These are phyloP conservation scores for Icerya purchasi DNA, from an alignment of 2,888 invertebrate species.

Conservation along the genomic window DNA sequence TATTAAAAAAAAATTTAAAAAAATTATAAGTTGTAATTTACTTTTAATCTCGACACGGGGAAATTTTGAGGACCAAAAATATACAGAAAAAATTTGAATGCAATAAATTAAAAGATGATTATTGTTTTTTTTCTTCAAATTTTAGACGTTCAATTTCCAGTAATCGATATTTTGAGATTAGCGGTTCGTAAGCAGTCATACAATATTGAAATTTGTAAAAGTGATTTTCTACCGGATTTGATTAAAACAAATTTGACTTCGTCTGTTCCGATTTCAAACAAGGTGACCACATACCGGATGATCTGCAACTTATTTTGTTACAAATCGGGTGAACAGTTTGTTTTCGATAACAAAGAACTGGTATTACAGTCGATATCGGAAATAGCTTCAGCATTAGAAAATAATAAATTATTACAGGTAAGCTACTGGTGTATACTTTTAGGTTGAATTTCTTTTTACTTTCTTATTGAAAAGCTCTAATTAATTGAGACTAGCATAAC, in stretches of 20 bases:
- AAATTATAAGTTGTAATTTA: too few species aligned
- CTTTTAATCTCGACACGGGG: too few species aligned
- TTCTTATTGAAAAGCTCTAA: too few species aligned
- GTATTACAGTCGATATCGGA: slow-evolving; percentile 33
- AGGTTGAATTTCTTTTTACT: not conserved
- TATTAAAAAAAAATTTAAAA: too few species aligned
- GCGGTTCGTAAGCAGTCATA: slow-evolving; percentile 50
- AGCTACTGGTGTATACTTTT: not conserved
- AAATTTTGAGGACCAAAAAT: too few species aligned
- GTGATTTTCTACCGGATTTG: slow-evolving; percentile 24
- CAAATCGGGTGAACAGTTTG: slow-evolving; percentile 38
- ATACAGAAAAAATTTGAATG: too few species aligned
- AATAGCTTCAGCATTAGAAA: slow-evolving; percentile 26
- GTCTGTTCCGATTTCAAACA: slow-evolving; percentile 35
- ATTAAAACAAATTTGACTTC: slow-evolving; percentile 23
- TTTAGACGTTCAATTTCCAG: slow-evolving; percentile 60
- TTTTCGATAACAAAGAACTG: slow-evolving; percentile 34
- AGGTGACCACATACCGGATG: slow-evolving; percentile 52
- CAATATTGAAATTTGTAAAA: slow-evolving; percentile 30
- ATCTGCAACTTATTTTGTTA: slow-evolving; percentile 64
- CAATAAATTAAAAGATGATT: too few species aligned
- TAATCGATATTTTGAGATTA: slow-evolving; percentile 65
- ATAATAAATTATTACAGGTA: slow-evolving; percentile 41
- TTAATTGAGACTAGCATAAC: too few species aligned
- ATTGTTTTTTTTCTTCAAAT: slow-evolving; percentile 14